Evolutionary conservation across 2,797 vertebrate genomes (phyloP).

Genomic region (Pelobates cultripes): DNA sequence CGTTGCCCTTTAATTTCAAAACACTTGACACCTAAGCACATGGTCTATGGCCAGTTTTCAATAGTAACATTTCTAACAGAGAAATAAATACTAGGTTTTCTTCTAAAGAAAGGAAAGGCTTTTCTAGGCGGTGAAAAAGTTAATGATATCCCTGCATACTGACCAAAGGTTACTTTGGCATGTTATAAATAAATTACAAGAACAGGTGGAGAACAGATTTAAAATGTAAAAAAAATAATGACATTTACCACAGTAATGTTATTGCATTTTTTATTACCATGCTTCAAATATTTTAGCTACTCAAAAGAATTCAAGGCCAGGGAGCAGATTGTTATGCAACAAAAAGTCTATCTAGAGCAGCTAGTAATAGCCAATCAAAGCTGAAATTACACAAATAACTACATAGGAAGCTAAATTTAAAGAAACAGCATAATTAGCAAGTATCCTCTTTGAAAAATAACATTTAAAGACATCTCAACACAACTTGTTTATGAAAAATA

Average conservation of each 20-base stretch:
- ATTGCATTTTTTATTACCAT: constrained; percentile 36
- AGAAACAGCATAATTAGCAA: no score
- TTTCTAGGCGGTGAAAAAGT: not conserved
- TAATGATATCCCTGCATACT: not conserved
- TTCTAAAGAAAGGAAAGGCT: no score
- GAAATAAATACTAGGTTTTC: no score
- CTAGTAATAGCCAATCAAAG: not conserved
- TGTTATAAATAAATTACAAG: constrained; percentile 15
- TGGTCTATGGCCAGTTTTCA: no score
- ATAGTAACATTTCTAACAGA: no score
- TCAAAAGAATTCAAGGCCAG: constrained; percentile 11
- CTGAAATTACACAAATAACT: not conserved
- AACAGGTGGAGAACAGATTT: constrained; percentile 26
- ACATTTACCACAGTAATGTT: constrained; percentile 20
- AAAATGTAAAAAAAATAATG: constrained; percentile 4
- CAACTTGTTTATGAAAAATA: not conserved
- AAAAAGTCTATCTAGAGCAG: no score
- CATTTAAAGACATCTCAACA: not conserved
- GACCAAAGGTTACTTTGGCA: constrained; percentile 21
- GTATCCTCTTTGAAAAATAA: not conserved
- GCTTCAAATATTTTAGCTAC: constrained; percentile 28
- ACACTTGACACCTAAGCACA: no score
- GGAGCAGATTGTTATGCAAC: not conserved
- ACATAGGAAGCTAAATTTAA: no score
- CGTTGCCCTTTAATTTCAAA: no score